Conservation (phyloP, 1,140 invertebrate species). For the Macrobrachium nipponense region DNA sequence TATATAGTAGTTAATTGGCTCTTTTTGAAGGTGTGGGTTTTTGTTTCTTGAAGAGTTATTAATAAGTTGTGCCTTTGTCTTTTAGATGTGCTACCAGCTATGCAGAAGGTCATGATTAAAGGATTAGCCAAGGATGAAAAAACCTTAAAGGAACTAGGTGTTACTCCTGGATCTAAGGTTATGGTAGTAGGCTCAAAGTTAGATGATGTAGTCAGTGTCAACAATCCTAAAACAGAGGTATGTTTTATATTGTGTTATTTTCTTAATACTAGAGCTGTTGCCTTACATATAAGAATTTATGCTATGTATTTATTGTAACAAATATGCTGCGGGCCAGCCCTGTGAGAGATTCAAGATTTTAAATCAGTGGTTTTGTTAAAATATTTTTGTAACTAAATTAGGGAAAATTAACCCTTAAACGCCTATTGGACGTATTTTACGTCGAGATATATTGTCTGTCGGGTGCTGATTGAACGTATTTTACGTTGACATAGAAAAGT, state of each 20-base stretch:
- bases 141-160: constrained; percentile 82
- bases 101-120: constrained; percentile 94
- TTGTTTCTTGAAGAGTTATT: neutral
- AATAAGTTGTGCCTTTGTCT: constrained; percentile 29
- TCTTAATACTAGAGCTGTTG: neutral
- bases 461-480: too few species aligned
- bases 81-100: constrained; percentile 81
- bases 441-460: too few species aligned
- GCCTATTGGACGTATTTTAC: too few species aligned
- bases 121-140: constrained; percentile 88
- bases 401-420: too few species aligned
- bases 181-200: constrained; percentile 95
- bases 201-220: constrained; percentile 87
- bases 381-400: too few species aligned
- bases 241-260: constrained; percentile 60
- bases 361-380: too few species aligned
- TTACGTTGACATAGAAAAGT: too few species aligned
- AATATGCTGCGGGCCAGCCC: too few species aligned
- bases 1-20: too few species aligned
- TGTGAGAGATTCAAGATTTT: too few species aligned
- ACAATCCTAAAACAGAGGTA: constrained; percentile 75
- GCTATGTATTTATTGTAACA: neutral
- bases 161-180: constrained; percentile 87
- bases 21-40: too few species aligned
- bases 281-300: neutral